Conservation (phyloP, 2,797 vertebrate species). For the Siniperca scherzeri region DNA sequence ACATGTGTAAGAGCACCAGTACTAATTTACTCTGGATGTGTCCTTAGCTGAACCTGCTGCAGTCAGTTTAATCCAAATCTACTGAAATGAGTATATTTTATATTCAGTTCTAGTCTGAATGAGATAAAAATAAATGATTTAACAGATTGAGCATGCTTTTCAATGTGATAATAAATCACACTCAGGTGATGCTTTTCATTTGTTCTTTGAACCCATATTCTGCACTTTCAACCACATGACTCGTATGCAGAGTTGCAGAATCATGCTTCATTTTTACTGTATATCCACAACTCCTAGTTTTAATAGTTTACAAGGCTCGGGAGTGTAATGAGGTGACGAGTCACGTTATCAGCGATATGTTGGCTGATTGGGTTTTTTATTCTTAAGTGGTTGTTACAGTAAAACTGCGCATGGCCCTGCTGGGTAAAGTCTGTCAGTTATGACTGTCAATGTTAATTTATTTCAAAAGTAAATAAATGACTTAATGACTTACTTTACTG, state of each 20-base stretch:
- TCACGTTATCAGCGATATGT: background rate
- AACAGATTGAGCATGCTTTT: background rate
- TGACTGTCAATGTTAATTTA: background rate
- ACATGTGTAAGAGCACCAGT: background rate
- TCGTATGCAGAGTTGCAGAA: background rate
- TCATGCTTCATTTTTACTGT: slow-evolving; percentile 13
- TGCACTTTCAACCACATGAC: slow-evolving; percentile 1
- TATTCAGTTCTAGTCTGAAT: background rate
- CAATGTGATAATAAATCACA: background rate
- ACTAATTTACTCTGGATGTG: slow-evolving; percentile 21
- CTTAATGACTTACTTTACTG: background rate
- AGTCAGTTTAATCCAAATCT: slow-evolving; percentile 6
- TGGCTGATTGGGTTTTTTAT: slow-evolving; percentile 21
- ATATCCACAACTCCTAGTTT: background rate
- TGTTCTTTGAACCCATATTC: slow-evolving; percentile 34
- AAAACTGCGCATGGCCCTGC: background rate
- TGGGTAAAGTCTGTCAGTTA: background rate
- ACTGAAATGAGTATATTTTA: background rate
- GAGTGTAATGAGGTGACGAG: background rate
- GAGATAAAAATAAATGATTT: background rate
- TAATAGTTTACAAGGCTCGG: slow-evolving; percentile 14
- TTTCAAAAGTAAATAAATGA: background rate
- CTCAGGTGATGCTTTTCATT: slow-evolving; percentile 2
- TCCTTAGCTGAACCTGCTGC: slow-evolving; percentile 15
- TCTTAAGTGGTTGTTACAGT: slow-evolving; percentile 8